phyloP scores from a whole-genome alignment of 2,113 vertebrate genomes.

The Tiliqua scincoides region DNA sequence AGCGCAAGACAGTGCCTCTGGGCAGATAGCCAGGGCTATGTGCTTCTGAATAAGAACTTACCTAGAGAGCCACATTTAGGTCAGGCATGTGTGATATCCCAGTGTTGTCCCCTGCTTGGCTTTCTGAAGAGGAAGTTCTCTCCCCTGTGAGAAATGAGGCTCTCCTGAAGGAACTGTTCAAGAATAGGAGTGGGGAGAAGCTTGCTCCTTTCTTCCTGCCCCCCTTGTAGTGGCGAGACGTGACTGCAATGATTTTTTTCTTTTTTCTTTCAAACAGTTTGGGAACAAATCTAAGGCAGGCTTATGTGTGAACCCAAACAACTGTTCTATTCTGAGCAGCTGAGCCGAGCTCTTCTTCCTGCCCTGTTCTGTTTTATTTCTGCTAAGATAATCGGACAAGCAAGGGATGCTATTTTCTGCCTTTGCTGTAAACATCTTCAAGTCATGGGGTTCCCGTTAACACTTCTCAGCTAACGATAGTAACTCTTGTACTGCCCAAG shows the following conservation, averaged over 20 bases:
- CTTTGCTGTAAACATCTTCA: conserved; percentile 11
- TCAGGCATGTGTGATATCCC: background rate
- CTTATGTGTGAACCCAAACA: background rate
- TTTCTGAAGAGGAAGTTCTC: background rate
- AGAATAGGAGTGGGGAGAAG: background rate
- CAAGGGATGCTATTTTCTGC: conserved; percentile 9
- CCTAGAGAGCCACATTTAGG: background rate
- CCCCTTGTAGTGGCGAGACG: background rate
- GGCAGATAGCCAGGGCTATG: no score
- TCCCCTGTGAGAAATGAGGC: background rate
- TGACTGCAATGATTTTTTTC: background rate
- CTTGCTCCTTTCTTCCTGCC: background rate
- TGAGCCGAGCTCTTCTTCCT: background rate
- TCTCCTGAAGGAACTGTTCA: background rate
- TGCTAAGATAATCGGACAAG: conserved; percentile 17
- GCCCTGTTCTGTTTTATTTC: conserved; percentile 2
- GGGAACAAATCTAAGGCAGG: background rate
- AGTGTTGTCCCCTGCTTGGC: background rate
- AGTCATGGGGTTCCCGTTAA: conserved; percentile 7
- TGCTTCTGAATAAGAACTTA: no score
- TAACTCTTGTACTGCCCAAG: background rate
- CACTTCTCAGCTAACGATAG: background rate
- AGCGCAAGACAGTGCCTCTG: no score
- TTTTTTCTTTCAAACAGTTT: background rate
- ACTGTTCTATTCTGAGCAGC: background rate